Evolutionary conservation across 2,888 invertebrate genomes (phyloP).

Genomic region (Steinernema carpocapsae): DNA sequence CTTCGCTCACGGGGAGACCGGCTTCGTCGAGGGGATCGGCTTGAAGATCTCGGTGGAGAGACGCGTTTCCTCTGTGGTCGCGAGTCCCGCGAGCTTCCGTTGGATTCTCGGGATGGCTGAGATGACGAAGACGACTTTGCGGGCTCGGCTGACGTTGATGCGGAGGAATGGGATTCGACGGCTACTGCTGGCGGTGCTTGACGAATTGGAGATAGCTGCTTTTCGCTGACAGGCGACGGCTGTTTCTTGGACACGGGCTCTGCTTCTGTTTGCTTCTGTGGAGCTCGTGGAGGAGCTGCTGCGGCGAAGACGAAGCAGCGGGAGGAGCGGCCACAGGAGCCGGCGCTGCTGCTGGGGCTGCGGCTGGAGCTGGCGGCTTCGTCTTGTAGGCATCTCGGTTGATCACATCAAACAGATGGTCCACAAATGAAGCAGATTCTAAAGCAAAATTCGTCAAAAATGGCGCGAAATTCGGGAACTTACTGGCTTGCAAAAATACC

Average conservation of each 20-base stretch:
- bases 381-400: constrained; percentile 34
- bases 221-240: background rate
- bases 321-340: constrained; percentile 23
- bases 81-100: background rate
- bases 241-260: background rate
- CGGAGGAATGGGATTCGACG: background rate
- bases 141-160: constrained; percentile 17
- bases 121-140: background rate
- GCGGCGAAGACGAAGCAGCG: background rate
- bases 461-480: background rate
- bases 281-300: background rate
- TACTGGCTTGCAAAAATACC: constrained; percentile 80
- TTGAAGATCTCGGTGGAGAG: background rate
- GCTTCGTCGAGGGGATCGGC: constrained; percentile 4
- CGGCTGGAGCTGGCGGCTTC: constrained; percentile 25
- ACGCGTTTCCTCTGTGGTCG: background rate
- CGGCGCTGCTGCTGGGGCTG: constrained; percentile 35
- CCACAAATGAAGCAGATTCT: constrained; percentile 38
- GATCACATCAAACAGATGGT: constrained; percentile 40
- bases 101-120: background rate
- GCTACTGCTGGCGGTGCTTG: background rate
- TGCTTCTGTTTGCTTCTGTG: background rate
- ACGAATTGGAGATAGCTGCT: background rate
- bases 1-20: constrained; percentile 23
- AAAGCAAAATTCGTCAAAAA: background rate